Base-by-base conservation (phyloP, 2,113 vertebrate species). In the Seriola quinqueradiata region DNA sequence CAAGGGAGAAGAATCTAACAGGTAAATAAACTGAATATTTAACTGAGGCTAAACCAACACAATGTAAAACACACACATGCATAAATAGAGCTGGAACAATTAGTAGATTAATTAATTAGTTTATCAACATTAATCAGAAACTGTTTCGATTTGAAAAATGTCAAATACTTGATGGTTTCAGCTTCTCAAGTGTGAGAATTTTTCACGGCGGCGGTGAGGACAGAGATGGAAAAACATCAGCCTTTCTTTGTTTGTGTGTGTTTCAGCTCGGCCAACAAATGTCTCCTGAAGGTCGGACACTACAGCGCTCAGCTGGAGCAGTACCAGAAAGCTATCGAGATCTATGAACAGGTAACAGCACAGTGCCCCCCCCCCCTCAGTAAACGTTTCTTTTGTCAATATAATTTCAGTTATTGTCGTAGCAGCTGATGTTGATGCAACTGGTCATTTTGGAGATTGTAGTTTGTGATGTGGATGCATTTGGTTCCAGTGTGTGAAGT, bases 1-100 rank as follows among this genome's bases (percentile, higher is more conserved):
- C 94, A 99, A 99, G 82, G 98, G 98, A 75, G 98, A 99, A 57
- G 98, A 99, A 91, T 99, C 98, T 0, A 99, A 99, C 95, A 99
- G 98, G 98, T 94, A 94, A 93, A 42, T 0, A 3, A 46, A 13
- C 13, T 34, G 13, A 19, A 48, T 48, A 16, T 48, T 13, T 4
- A 14, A 48, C 16, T 48, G 4, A 48, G 13, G 4, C 44, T 48
- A 28, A 28, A 28, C 25, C 2, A 28, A 28, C 25, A 28, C 25
- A 28, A 28, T 28, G 2, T 28, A 28, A 61, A 10, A 38, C 4
- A 28, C 3, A 38, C 36, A 40, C 16, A 44, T 46, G 2, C 40
- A 25, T 13, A 46, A 44, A 13, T 25, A 44, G 42, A 44, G 42
- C 12, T 9, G 42, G 34, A 44, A 44, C 12, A 44, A 44, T 44